Base-by-base conservation (phyloP, 2,797 vertebrate species). In the Sebastes flavidus region DNA sequence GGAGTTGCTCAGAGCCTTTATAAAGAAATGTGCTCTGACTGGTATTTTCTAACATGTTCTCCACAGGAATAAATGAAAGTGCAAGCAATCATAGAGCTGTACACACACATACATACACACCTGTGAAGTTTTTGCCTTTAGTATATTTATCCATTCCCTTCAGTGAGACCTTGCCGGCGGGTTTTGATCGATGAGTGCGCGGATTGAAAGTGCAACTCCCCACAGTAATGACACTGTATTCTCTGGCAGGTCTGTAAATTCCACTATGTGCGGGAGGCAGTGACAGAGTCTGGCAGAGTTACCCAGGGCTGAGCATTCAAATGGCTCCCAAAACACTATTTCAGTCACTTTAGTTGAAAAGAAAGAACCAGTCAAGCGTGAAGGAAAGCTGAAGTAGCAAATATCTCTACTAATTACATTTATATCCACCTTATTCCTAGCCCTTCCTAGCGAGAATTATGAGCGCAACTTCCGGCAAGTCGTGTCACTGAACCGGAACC, bases 171-270 rank as follows among this genome's bases (percentile, higher is more conserved):
- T 81, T 24, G 83, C 88, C 58, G n/a, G 8, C 38, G 27, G 77
- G 60, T 46, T 89, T 78, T 90, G 88, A 91, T 88, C 59, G 63
- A 91, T 87, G 85, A 84, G 68, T 3, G 62, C 22, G 70, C 11
- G 25, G 81, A 87, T 74, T 87, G 74, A 84, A 87, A 80, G 78
- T 75, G 82, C 72, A 60, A 74, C 87, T 89, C 91, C 81, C 87
- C 74, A 61, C 83, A 78, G 84, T 86, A 87, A 92, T 77, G 75
- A 75, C 77, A 75, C 78, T 71, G 80, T 85, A 73, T 87, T 82
- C 76, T 55, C 32, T 82, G 83, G 77, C 86, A 90, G 81, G 76
- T 92, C 89, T 91, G 89, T 93, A 92, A 92, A 92, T 88, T 82
- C 90, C 87, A 78, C 89, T 73, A 3, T 73, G 85, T 78, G 77